Percentiles rank a stretch among this genome's conserved stretches.
Conservation (phyloP, 2,797 vertebrate genomes). For the Melanotaenia trifasciata region DNA sequence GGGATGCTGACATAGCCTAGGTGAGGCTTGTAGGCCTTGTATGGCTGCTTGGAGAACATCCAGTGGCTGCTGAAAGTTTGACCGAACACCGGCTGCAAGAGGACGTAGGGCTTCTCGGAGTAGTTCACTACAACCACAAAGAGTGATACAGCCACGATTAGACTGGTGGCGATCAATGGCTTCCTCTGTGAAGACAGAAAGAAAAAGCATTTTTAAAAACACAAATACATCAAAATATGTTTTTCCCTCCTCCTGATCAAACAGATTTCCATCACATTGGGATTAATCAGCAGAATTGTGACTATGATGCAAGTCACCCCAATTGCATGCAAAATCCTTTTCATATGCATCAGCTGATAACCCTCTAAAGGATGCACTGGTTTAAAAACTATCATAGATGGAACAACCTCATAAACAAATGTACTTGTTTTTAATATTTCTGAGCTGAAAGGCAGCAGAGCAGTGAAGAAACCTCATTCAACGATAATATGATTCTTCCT, state of each 20-base stretch:
- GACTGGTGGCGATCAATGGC: slow-evolving; percentile 87
- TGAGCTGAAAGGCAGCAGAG: no score
- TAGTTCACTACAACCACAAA: slow-evolving; percentile 89
- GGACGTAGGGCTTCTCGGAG: slow-evolving; percentile 87
- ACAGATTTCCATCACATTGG: background rate
- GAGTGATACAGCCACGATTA: slow-evolving; percentile 87
- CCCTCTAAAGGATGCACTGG: background rate
- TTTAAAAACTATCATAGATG: background rate
- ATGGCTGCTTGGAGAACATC: slow-evolving; percentile 86
- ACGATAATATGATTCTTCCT: background rate
- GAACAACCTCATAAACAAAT: background rate
- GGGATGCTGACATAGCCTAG: slow-evolving; percentile 92
- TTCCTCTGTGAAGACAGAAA: slow-evolving; percentile 84
- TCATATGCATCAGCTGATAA: background rate
- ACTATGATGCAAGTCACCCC: no score
- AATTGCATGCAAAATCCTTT: background rate
- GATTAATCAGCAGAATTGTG: no score
- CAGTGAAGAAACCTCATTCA: background rate
- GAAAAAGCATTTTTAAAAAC: slow-evolving; percentile 2
- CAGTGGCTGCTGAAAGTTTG: slow-evolving; percentile 85
- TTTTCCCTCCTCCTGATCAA: background rate
- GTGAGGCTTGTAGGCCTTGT: slow-evolving; percentile 88
- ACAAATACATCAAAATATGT: background rate
- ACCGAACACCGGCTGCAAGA: slow-evolving; percentile 90
- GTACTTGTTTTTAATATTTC: no score